Conservation (phyloP, 2,797 vertebrate genomes). For the Aphelocoma californica region DNA sequence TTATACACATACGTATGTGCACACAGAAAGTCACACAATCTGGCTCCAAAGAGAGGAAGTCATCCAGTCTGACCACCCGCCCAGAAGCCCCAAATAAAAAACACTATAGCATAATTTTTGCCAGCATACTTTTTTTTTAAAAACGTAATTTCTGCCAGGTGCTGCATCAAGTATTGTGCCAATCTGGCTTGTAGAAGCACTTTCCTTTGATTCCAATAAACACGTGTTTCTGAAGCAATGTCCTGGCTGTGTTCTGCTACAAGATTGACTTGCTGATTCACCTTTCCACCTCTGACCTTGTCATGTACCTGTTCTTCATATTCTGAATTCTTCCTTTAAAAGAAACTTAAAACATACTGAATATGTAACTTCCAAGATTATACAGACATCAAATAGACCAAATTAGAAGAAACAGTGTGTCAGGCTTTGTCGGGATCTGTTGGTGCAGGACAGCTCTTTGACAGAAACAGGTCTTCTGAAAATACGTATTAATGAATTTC, state of each 20-base stretch:
- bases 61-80: background rate
- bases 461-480: background rate
- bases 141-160: background rate
- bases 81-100: background rate
- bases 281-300: background rate
- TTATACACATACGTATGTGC: rapidly evolving
- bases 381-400: background rate
- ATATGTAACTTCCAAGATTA: background rate
- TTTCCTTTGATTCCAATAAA: background rate
- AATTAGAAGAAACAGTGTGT: background rate
- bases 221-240: background rate
- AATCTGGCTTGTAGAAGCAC: background rate
- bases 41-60: background rate
- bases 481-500: background rate
- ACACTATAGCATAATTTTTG: background rate
- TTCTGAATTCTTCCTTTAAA: background rate
- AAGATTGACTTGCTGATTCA: background rate
- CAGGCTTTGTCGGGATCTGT: background rate
- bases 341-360: background rate
- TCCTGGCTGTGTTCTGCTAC: background rate
- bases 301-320: background rate
- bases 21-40: background rate
- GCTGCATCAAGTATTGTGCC: background rate
- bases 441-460: background rate
- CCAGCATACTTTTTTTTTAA: background rate